Percentiles rank a stretch among this genome's conserved stretches.
Conservation (phyloP, 2,797 vertebrate species). For the Syngnathus acus region DNA sequence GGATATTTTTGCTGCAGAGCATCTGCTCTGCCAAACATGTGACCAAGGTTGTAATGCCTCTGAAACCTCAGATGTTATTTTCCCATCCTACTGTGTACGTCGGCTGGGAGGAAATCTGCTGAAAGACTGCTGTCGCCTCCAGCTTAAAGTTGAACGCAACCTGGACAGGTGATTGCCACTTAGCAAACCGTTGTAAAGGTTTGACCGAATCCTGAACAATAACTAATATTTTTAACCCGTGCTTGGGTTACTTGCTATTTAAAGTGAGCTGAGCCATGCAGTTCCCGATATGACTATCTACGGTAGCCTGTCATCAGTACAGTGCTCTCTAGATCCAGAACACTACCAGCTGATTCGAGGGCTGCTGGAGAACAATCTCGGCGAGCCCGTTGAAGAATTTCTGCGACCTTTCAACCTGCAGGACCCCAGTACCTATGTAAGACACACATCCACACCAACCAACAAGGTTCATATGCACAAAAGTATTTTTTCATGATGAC, state of each 20-base stretch:
- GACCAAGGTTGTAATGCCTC: constrained; percentile 49
- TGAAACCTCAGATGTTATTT: constrained; percentile 71
- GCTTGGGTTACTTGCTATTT: not conserved
- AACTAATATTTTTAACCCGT: not conserved
- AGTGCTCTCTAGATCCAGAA: constrained; percentile 85
- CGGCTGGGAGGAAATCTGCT: constrained; percentile 85
- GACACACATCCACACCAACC: constrained; percentile 19
- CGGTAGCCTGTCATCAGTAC: constrained; percentile 87
- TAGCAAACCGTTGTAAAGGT: not conserved
- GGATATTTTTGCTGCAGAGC: constrained; percentile 90
- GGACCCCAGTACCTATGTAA: constrained; percentile 89
- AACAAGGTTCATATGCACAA: too few relatives aligned
- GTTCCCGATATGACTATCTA: constrained; percentile 90
- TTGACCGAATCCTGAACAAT: not conserved
- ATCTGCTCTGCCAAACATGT: constrained; percentile 62
- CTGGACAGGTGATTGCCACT: constrained; percentile 77
- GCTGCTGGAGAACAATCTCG: constrained; percentile 89
- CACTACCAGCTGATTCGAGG: constrained; percentile 90
- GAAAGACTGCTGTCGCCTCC: constrained; percentile 83
- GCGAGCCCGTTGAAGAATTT: constrained; percentile 90
- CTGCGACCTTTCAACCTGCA: constrained; percentile 91
- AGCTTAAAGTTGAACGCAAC: constrained; percentile 90
- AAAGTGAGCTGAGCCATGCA: constrained; percentile 85
- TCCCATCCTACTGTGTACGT: constrained; percentile 81
- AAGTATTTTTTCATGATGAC: too few relatives aligned